Conservation (phyloP, 1,140 invertebrate genomes). For the Chironomus striatipennis region DNA sequence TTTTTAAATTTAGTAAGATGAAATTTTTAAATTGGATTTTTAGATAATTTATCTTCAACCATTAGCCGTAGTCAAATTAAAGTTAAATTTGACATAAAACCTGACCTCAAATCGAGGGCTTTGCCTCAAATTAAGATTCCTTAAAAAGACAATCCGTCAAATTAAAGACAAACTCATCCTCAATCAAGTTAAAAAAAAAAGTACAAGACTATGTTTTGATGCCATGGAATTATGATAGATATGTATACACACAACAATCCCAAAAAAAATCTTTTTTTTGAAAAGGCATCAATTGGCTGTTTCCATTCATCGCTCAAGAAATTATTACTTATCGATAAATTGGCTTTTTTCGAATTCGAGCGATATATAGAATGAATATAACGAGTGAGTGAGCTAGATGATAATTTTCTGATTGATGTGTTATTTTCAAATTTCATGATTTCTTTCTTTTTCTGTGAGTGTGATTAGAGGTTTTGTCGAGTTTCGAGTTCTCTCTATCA, state of each 20-base stretch:
- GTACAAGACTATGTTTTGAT: constrained; percentile 6
- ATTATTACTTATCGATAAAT: constrained; percentile 14
- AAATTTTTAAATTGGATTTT: too few species aligned
- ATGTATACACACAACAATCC: constrained; percentile 12
- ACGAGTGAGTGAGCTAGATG: background rate
- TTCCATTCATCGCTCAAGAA: constrained; percentile 11
- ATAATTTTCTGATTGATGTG: constrained; percentile 7
- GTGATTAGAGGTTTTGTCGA: background rate
- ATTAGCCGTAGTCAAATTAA: too few species aligned
- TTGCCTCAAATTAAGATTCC: too few species aligned
- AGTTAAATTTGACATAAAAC: too few species aligned
- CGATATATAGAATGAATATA: too few species aligned
- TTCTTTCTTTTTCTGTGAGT: background rate
- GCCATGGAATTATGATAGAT: constrained; percentile 8
- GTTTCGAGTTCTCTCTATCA: background rate
- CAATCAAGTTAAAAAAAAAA: background rate
- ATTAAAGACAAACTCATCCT: too few species aligned
- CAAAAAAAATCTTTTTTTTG: background rate
- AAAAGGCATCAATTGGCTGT: constrained; percentile 12
- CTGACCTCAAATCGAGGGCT: too few species aligned
- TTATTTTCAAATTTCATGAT: constrained; percentile 11
- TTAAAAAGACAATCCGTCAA: too few species aligned
- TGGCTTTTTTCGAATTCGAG: background rate
- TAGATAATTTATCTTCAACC: too few species aligned
- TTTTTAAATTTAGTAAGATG: too few species aligned